Evolutionary conservation across 2,888 invertebrate genomes (phyloP), one percentile per base, ranked within the genome.

Genomic region (Lochmaea crataegi): DNA sequence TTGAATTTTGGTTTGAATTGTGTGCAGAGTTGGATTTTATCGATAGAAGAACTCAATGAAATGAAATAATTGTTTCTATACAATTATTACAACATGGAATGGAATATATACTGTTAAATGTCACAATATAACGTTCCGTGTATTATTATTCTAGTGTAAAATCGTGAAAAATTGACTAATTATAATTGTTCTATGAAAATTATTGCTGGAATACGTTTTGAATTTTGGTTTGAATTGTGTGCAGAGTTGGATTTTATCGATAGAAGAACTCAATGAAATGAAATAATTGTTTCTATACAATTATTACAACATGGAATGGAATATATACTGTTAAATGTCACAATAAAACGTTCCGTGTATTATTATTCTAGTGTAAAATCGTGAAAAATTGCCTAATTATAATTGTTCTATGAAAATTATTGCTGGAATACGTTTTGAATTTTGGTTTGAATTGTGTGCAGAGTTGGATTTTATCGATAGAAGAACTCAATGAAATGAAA

Each of bases 21-120:
- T n/a, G n/a, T n/a, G n/a, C n/a, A n/a, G n/a, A 68, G 45, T 63
- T 64, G 14, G 32, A 14, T n/a, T 32, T 58, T 11, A 48, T 42
- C 6, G 61, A 38, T 10, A 61, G n/a, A 38, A 4, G 10, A 41
- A 61, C 18, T 53, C 53, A 53, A 18, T 53, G 6, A 16, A 53
- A 53, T 18, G 10, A 16, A 53, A 53, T 5, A 51, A 51, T 12
- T 14, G 11, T 11, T 45, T 45, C 4, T 12, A 12, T 12, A 45
- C 45, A 32, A 32, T 32, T 32, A 7, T 32, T 32, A 32, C 32
- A 32, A 5, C 32, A 7, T 32, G 32, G 32, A 32, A 32, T 32
- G 32, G 7, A 32, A 32, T 6, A 7, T 5, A 32, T 32, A 7
- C 32, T 32, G 32, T 32, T 32, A 32, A 32, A 32, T 32, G 32